These are phyloP conservation scores for Dicrurus megarhynchus DNA, from an alignment of 2,113 vertebrate species.

Conservation along the genomic window DNA sequence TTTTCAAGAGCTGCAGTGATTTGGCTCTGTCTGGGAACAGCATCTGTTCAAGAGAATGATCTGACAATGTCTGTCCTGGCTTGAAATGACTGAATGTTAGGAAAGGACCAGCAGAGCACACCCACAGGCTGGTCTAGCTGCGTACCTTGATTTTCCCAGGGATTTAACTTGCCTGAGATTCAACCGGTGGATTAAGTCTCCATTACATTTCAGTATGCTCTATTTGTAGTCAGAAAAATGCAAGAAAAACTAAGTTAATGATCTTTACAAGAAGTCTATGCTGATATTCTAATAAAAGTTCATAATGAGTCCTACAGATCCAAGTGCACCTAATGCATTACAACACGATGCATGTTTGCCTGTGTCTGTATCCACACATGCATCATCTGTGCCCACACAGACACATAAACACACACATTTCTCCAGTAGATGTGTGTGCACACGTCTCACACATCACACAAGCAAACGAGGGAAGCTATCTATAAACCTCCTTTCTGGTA, in stretches of 20 bases:
- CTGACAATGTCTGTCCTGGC: not conserved
- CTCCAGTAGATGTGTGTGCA: slow-evolving; percentile 10
- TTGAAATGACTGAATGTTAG: not conserved
- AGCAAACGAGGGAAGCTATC: not conserved
- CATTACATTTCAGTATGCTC: not conserved
- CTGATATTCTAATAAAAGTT: not conserved
- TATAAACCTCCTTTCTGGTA: slow-evolving; percentile 21
- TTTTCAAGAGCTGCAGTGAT: not conserved
- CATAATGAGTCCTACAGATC: not conserved
- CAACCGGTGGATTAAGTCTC: not conserved
- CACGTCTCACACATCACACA: slow-evolving; percentile 40
- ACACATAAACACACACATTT: slow-evolving; percentile 10
- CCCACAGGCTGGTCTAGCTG: not conserved
- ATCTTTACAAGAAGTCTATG: not conserved
- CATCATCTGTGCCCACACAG: slow-evolving; percentile 7
- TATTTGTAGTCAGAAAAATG: not conserved
- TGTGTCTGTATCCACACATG: not conserved
- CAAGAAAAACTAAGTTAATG: not conserved
- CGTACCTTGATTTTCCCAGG: not conserved
- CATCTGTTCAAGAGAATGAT: not conserved
- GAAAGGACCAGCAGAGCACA: not conserved
- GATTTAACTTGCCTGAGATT: not conserved
- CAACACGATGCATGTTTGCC: not conserved
- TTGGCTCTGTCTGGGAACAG: not conserved
- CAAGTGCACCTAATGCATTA: not conserved